Conservation (phyloP, 1,140 invertebrate species). For the Drosophila malerkotliana region DNA sequence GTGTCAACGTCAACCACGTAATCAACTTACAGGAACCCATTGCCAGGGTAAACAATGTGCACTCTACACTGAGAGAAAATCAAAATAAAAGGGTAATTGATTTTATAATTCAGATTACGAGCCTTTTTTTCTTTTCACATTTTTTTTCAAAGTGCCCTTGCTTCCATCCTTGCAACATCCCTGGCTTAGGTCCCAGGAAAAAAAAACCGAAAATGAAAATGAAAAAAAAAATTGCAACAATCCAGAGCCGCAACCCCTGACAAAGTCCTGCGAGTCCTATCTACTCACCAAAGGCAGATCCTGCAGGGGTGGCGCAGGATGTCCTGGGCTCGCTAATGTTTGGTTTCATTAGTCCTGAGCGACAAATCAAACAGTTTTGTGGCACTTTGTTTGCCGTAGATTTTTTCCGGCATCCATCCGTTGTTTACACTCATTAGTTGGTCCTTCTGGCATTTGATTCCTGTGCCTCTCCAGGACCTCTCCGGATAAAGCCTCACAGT, state of each 20-base stretch:
- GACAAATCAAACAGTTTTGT: conserved; percentile 82
- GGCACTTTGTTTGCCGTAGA: conserved; percentile 63
- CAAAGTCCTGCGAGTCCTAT: conserved; percentile 33
- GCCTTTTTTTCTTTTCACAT: background rate
- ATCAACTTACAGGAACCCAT: conserved; percentile 73
- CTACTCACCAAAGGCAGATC: background rate
- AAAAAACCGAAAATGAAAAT: background rate
- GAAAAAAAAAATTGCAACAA: conserved; percentile 70
- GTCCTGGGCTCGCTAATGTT: conserved; percentile 71
- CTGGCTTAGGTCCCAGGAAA: conserved; percentile 25
- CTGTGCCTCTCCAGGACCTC: conserved; percentile 2
- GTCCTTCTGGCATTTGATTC: conserved; percentile 40
- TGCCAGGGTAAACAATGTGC: conserved; percentile 26
- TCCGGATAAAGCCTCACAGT: conserved; percentile 22
- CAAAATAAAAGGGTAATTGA: background rate
- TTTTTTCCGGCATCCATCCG: conserved; percentile 53
- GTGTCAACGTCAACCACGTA: conserved; percentile 78
- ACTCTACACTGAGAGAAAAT: conserved; percentile 1
- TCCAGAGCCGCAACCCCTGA: conserved; percentile 39
- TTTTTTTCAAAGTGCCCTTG: conserved; percentile 23
- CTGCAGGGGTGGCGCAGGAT: conserved; percentile 29
- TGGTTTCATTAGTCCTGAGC: conserved; percentile 81
- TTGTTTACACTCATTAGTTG: conserved; percentile 82
- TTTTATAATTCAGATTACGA: background rate
- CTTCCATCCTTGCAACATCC: conserved; percentile 44